These are phyloP conservation scores for Agrotis clavis DNA, from an alignment of 2,888 invertebrate species.

Conservation along the genomic window DNA sequence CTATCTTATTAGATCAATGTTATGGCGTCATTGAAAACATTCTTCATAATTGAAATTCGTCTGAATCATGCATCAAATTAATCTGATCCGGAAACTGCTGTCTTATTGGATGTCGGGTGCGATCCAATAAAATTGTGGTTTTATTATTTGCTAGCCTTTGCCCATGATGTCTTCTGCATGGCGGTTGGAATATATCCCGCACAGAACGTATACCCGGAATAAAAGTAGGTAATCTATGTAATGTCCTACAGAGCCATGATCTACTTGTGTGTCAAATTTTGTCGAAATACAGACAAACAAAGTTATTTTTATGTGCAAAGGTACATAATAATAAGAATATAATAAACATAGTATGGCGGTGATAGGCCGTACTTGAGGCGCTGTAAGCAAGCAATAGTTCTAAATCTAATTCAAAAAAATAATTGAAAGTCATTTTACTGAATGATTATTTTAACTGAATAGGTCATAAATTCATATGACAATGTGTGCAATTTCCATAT, in stretches of 20 bases:
- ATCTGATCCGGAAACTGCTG: constrained; percentile 11
- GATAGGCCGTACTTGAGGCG: background rate
- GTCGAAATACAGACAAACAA: too few species aligned
- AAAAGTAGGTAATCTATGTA: too few species aligned
- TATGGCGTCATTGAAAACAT: constrained; percentile 15
- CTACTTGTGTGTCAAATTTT: too few species aligned
- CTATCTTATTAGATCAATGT: constrained; percentile 11
- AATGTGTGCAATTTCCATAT: background rate
- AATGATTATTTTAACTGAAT: background rate
- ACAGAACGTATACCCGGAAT: too few species aligned
- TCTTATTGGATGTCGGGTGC: background rate
- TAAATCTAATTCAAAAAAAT: background rate
- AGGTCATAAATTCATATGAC: constrained; percentile 3
- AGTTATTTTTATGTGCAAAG: too few species aligned
- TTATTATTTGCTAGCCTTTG: too few species aligned
- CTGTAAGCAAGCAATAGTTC: background rate
- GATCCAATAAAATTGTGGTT: too few species aligned
- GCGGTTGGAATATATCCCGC: too few species aligned
- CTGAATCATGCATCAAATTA: background rate
- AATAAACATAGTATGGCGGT: too few species aligned
- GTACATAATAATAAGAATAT: too few species aligned
- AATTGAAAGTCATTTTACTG: background rate
- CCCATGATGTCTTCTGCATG: too few species aligned
- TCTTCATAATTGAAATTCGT: background rate
- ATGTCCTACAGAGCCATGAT: too few species aligned